Conservation (phyloP, 2,888 invertebrate genomes). For the Plebejus argus region DNA sequence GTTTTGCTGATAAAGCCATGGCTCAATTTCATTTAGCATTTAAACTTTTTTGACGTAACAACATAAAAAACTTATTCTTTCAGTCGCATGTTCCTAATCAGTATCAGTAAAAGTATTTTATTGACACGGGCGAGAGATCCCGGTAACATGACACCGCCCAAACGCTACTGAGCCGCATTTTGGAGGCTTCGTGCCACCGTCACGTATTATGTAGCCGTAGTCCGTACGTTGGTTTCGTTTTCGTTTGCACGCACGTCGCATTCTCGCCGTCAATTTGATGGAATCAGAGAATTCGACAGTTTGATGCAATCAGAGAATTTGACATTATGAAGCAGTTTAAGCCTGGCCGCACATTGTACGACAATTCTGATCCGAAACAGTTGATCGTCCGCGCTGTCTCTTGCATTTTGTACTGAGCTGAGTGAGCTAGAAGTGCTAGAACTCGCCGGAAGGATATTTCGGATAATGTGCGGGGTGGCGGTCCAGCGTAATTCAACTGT, state of each 20-base stretch:
- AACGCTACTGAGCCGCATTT: slow-evolving; percentile 76
- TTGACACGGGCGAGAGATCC: slow-evolving; percentile 36
- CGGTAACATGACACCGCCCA: slow-evolving; percentile 69
- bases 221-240: slow-evolving; percentile 64
- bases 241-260: slow-evolving; percentile 63
- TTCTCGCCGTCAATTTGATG: slow-evolving; percentile 1
- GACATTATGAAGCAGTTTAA: too few species aligned
- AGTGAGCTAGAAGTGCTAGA: too few species aligned
- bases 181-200: slow-evolving; percentile 60
- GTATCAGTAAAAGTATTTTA: slow-evolving; percentile 21
- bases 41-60: not conserved
- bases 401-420: too few species aligned
- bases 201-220: slow-evolving; percentile 59
- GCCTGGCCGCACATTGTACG: too few species aligned
- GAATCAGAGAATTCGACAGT: not conserved
- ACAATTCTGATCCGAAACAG: too few species aligned
- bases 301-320: not conserved
- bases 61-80: not conserved
- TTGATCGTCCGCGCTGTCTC: too few species aligned
- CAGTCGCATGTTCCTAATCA: not conserved
- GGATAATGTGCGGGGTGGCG: too few species aligned
- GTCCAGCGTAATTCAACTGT: too few species aligned
- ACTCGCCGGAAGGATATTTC: too few species aligned
- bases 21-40: not conserved
- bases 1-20: not conserved